A percentile compares a stretch with the other conserved stretches of the same genome.
phyloP scores from a whole-genome alignment of 2,797 vertebrate species.

The Diceros bicornis region DNA sequence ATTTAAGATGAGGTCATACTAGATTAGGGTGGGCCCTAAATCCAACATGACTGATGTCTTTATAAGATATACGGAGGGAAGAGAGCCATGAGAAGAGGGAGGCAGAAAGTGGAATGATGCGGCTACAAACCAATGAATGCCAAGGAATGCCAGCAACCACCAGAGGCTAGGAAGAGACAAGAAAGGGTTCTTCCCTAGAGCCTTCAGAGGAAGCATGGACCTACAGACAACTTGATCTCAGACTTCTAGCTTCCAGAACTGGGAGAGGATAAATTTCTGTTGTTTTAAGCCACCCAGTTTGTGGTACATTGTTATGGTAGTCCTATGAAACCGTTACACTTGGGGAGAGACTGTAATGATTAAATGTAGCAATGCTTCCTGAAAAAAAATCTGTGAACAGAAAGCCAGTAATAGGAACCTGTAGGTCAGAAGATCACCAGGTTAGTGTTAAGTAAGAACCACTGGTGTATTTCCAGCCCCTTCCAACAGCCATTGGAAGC shows the following conservation, averaged over 20 bases:
- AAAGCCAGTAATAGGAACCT: not conserved
- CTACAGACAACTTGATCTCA: not conserved
- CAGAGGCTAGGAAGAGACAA: not conserved
- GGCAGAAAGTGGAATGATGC: not conserved
- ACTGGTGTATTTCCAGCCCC: not conserved
- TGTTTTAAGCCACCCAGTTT: not conserved
- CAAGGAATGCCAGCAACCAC: not conserved
- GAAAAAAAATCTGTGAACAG: not conserved
- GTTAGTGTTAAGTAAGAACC: not conserved
- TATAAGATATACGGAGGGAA: not conserved
- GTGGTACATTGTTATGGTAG: not conserved
- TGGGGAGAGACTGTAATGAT: not conserved
- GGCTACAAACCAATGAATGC: not conserved
- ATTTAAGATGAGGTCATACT: not conserved
- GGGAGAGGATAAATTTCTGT: not conserved
- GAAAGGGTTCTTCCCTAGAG: not conserved
- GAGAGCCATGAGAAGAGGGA: not conserved
- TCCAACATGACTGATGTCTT: not conserved
- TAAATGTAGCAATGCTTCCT: not conserved
- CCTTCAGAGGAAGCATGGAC: not conserved
- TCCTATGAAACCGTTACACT: not conserved
- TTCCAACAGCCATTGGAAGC: not conserved
- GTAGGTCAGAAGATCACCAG: not conserved
- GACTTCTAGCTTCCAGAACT: not conserved
- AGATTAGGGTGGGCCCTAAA: not conserved